Conservation (phyloP, 1,140 invertebrate species). For the Heliconius hewitsoni region DNA sequence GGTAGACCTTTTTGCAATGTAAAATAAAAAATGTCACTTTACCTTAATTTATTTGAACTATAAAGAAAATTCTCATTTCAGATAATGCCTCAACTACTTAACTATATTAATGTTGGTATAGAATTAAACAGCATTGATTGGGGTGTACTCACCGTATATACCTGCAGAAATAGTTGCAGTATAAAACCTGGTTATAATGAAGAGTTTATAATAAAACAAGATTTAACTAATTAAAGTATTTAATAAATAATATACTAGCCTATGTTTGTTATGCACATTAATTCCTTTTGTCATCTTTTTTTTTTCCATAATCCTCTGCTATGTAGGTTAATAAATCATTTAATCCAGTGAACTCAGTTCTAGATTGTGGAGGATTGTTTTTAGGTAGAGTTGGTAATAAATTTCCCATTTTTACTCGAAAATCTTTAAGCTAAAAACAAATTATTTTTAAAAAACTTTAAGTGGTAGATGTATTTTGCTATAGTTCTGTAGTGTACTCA, state of each 20-base stretch:
- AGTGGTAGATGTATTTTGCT: not conserved
- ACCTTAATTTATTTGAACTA: no score
- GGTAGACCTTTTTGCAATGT: no score
- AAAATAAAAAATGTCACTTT: no score
- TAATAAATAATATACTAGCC: constrained; percentile 35
- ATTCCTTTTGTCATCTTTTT: constrained; percentile 41
- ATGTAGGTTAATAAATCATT: constrained; percentile 91
- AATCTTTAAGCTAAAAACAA: constrained; percentile 84
- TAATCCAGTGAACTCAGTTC: constrained; percentile 92
- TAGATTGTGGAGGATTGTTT: constrained; percentile 89
- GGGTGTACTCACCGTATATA: constrained; percentile 93
- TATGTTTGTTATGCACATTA: constrained; percentile 25
- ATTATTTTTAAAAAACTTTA: no score
- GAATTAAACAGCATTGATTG: constrained; percentile 91
- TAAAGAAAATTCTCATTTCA: constrained; percentile 72
- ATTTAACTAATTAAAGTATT: constrained; percentile 81
- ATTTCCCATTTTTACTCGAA: constrained; percentile 86
- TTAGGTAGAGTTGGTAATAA: constrained; percentile 89
- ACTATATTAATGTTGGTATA: constrained; percentile 86
- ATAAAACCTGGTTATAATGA: constrained; percentile 84
- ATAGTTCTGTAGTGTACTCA: constrained; percentile 57
- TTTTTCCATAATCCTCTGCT: constrained; percentile 80
- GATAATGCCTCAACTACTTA: constrained; percentile 95
- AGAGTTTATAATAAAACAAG: constrained; percentile 95
- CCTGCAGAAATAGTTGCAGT: constrained; percentile 90